Conservation (phyloP, 2,888 invertebrate genomes). For the Tenthredo mesomela region DNA sequence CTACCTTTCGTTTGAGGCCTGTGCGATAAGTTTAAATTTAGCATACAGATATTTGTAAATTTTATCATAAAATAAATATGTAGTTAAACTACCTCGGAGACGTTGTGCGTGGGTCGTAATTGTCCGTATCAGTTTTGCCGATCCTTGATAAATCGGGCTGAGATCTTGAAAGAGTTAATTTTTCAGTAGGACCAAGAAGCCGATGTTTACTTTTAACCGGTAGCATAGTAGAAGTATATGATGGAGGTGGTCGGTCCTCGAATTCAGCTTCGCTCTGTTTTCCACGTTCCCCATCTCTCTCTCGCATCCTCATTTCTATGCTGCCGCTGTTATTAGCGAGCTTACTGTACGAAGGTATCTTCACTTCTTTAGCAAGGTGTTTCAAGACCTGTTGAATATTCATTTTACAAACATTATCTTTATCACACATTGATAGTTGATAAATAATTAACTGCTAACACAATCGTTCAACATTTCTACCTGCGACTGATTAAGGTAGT, state of each 20-base stretch:
- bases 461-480: conserved; percentile 63
- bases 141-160: conserved; percentile 90
- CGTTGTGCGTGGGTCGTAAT: conserved; percentile 71
- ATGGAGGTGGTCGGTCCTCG: conserved; percentile 70
- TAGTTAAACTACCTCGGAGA: conserved; percentile 70
- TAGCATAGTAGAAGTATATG: conserved; percentile 71
- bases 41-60: not conserved
- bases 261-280: conserved; percentile 71
- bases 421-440: not conserved
- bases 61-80: not conserved
- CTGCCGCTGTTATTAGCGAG: conserved; percentile 68
- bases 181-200: conserved; percentile 78
- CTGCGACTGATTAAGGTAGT: conserved; percentile 90
- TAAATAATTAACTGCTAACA: not conserved
- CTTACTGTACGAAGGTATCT: conserved; percentile 73
- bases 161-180: conserved; percentile 86
- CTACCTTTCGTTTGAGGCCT: conserved; percentile 81
- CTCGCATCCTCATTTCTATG: conserved; percentile 72
- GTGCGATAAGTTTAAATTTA: not conserved
- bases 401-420: not conserved
- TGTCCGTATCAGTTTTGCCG: conserved; percentile 73
- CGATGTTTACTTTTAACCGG: conserved; percentile 73
- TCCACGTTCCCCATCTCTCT: conserved; percentile 69
- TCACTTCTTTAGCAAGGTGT: conserved; percentile 90
- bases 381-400: conserved; percentile 82